Conservation (phyloP, 2,113 vertebrate genomes). For the Aspiorhynchus laticeps region DNA sequence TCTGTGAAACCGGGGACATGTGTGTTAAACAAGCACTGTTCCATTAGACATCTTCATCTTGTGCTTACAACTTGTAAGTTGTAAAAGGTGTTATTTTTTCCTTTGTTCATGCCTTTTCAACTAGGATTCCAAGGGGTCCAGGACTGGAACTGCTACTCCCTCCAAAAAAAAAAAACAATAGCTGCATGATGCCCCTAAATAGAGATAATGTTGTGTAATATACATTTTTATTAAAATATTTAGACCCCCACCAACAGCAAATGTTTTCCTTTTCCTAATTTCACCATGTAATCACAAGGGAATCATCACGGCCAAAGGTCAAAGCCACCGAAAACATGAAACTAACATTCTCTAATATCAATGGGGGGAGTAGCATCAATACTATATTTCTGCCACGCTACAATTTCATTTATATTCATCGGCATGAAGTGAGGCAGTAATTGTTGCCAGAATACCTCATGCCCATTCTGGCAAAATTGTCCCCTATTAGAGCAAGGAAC, state of each 20-base stretch:
- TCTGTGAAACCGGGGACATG: no score
- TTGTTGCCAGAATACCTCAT: constrained; percentile 43
- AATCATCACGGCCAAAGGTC: background rate
- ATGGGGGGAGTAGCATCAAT: constrained; percentile 37
- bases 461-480: constrained; percentile 42
- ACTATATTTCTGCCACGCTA: constrained; percentile 34
- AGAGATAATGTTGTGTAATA: background rate
- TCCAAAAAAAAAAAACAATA: background rate
- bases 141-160: background rate
- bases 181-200: background rate
- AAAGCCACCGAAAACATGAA: constrained; percentile 21
- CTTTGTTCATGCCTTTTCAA: background rate
- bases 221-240: background rate
- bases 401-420: constrained; percentile 53
- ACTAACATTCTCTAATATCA: constrained; percentile 35
- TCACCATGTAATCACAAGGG: constrained; percentile 28
- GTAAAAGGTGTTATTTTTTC: background rate
- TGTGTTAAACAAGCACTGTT: no score
- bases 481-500: constrained; percentile 50
- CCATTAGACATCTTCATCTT: background rate
- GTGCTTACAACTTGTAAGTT: background rate
- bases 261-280: background rate
- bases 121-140: background rate
- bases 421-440: constrained; percentile 44
- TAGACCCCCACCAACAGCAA: background rate